Evolutionary conservation across 1,140 invertebrate species (phyloP), one percentile per base, ranked within the genome.

Genomic region (Notospermus geniculatus): DNA sequence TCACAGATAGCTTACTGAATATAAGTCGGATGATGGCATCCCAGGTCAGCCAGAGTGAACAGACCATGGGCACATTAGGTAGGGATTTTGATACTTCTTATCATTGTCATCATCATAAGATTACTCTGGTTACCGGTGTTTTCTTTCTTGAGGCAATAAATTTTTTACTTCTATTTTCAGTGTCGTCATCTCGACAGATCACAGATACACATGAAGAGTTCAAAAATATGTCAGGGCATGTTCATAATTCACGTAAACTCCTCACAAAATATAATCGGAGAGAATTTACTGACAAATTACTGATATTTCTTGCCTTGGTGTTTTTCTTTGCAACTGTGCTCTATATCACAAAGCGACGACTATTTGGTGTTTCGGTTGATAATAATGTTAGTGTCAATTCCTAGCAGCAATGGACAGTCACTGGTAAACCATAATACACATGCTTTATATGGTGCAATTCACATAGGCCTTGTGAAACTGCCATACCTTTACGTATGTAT

Each of bases 221-320:
- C 17, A 87, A 90, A 68, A 86, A 87, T 60, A 95, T 95, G 64
- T 89, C 90, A 9, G 88, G 90, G 67, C 89, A 89, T 11, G 94
- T 97, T 67, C 84, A 87, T 15, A 92, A 93, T 73, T 94, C 93
- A 0, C 88, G 89, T 61, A 94, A 93, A 80, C 83, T 98, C 1
- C 81, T 98, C 39, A 92, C 90, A 23, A 98, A 97, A 84, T 98
- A 97, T 82, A 92, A 91, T 1, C 83, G 94, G 66, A 81, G 95
- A 29, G 94, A 98, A 83, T 89, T 93, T 57, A 98, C 95, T 0
- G 95, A 98, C 76, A 97, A 95, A 85, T 86, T 94, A 50, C 83
- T 97, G 0, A 87, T 97, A 64, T 88, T 91, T 62, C 87, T 97
- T 72, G 93, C 92, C 52, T 90, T 97, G 75, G 84, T 88, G 1